Evolutionary conservation across 64 coral and sea anemone species (phyloP), one percentile per base, ranked within the genome.

Genomic region (Montipora cactus): DNA sequence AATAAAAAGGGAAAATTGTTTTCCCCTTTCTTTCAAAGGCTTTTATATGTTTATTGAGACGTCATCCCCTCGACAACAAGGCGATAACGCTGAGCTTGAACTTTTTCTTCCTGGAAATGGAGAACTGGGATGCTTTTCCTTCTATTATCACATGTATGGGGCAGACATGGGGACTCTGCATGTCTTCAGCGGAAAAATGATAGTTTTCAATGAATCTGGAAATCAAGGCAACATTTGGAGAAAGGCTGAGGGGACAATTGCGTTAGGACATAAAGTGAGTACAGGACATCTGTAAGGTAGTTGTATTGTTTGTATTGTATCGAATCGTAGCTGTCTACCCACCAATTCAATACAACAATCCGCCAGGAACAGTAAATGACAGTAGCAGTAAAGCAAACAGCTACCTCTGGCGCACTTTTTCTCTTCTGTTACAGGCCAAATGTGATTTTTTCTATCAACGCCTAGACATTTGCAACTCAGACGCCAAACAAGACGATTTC

Each of bases 1-100:
- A 25, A 25, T 25, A 25, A 25, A 25, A 25, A 25, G 25, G 25
- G 25, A 25, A 25, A 25, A 25, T 25, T 25, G 25, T 25, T 25
- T 25, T 25, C 25, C 25, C 25, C 6, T 55, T 55, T 5, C 52
- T 67, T 16, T 44, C 22, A 15, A 28, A 91, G 89, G 89, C 9
- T 47, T 12, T 6, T 91, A 91, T 28, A 70, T 91, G 12, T 91
- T 72, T 77, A 81, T 91, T 23, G 89, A 91, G 21, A 55, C 89
- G 5, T 91, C 89, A 9, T 70, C 1, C 25, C 89, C 89, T 18
- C 5, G 64, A 11, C 2, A 11, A 71, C 12, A n/a, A 49, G 47
- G 62, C 28, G 89, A 91, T 16, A 91, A 81, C 51, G 89, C 89
- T n/a, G 51, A 70, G 46, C 44, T 91, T 28, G 64, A 51, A 2